Evolutionary conservation across 2,113 vertebrate species (phyloP), one percentile per base, ranked within the genome.

Genomic region (Mesembrinibis cayennensis): DNA sequence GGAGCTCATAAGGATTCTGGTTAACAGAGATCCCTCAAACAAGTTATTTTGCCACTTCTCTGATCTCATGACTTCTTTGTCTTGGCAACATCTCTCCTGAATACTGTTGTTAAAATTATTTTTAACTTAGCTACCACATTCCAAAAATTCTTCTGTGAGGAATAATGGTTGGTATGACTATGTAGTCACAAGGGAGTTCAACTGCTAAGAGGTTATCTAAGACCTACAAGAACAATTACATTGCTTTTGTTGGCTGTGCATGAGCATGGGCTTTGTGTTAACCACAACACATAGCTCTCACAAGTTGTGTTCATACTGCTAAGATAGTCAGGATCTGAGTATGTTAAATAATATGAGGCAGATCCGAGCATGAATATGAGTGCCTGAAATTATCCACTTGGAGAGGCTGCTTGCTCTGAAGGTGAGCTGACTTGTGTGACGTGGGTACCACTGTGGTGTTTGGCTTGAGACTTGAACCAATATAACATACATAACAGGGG

Each of bases 161-260:
- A 89, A 76, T 63, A 87, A 65, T 56, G 6, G 44, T 91, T 83
- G 40, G 53, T 80, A 87, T 93, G 81, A 82, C 81, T 85, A 21
- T 79, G 36, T 30, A 77, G 55, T 61, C 83, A 79, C 50, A 79
- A 52, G 56, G 69, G 77, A 87, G 10, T 79, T 92, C 40, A 89
- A 34, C 70, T 79, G 40, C 76, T 82, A 82, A 76, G 83, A 87
- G 83, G 73, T 95, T 97, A 87, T 95, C 87, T 89, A 80, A 95
- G 81, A 76, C 87, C 69, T 78, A 93, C 56, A 89, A 74, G 85
- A 76, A 82, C 44, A 91, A 85, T 82, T 95, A 69, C n/a, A 56
- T 69, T 85, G 58, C 66, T 95, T 96, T 91, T 79, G 14, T 95
- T 97, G 83, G 72, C 87, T 62, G 10, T n/a, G 16, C 56, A 10